Percentiles rank a stretch among this genome's conserved stretches.
These are phyloP conservation scores for Fratercula arctica DNA, from an alignment of 2,797 vertebrate genomes.

Conservation along the genomic window DNA sequence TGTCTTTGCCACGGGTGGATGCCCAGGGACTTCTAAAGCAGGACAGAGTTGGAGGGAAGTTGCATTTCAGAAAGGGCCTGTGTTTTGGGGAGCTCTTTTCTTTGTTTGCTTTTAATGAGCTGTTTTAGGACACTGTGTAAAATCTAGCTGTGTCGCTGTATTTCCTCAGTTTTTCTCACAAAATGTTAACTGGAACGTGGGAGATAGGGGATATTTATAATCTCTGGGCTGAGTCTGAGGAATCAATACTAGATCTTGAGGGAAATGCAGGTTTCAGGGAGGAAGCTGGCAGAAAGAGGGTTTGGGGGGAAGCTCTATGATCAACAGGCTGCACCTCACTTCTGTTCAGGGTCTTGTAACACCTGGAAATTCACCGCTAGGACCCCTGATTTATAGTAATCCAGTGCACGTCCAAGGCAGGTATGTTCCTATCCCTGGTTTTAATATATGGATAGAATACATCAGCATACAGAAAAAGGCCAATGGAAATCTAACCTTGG, in stretches of 20 bases:
- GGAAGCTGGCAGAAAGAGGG: neutral
- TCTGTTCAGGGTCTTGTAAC: neutral
- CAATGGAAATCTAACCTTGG: neutral
- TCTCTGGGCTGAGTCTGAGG: neutral
- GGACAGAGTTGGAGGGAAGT: neutral
- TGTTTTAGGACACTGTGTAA: neutral
- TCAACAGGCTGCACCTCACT: neutral
- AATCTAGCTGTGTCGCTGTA: neutral
- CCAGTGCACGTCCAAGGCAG: neutral
- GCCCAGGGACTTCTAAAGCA: neutral
- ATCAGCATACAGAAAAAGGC: neutral
- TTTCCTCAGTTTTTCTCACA: slow-evolving; percentile 22
- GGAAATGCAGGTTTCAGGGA: neutral
- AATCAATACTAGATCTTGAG: neutral
- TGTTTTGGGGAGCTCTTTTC: neutral
- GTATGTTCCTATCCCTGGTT: neutral
- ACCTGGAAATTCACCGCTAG: neutral
- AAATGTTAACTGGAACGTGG: neutral
- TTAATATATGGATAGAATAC: neutral
- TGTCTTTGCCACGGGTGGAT: neutral
- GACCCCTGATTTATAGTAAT: neutral
- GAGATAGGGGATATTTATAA: slow-evolving; percentile 15
- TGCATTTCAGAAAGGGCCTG: neutral
- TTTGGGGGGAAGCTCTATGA: neutral
- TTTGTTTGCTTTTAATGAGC: slow-evolving; percentile 10